These are phyloP conservation scores for Ptilorrhoa leucosticta DNA, from an alignment of 2,113 vertebrate genomes.

Conservation along the genomic window DNA sequence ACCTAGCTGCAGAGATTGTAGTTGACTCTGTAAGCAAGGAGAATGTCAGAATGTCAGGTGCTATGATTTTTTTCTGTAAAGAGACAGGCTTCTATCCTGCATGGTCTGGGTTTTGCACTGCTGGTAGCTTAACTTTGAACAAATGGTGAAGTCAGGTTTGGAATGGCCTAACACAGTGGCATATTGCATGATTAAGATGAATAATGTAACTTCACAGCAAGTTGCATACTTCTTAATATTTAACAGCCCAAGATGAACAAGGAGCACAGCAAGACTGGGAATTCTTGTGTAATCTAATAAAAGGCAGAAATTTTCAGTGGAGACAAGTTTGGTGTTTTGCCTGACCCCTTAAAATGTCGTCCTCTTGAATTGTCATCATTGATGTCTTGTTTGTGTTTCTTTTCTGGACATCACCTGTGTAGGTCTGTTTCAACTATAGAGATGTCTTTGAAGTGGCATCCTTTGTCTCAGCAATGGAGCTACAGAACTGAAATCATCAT, in stretches of 20 bases:
- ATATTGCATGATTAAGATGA: background rate
- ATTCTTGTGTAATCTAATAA: background rate
- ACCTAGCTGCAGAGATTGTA: background rate
- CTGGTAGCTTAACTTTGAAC: background rate
- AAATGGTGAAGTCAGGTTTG: background rate
- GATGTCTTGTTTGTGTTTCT: background rate
- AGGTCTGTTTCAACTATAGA: background rate
- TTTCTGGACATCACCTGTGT: background rate
- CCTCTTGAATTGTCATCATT: background rate
- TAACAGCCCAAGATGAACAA: background rate
- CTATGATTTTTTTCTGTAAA: background rate
- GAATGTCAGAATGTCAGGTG: background rate
- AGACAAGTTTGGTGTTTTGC: background rate
- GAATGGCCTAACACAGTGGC: background rate
- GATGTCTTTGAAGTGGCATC: background rate
- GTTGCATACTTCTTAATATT: background rate
- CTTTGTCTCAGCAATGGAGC: background rate
- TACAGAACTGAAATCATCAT: background rate
- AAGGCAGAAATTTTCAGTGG: background rate
- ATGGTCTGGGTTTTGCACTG: background rate
- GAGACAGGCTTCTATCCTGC: background rate
- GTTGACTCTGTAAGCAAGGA: background rate
- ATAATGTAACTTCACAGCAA: background rate
- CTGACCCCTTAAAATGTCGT: background rate
- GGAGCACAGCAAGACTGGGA: background rate